Percentiles rank a stretch among this genome's conserved stretches.
These are phyloP conservation scores for Gari tellinella DNA, from an alignment of 2,888 invertebrate genomes.

Conservation along the genomic window DNA sequence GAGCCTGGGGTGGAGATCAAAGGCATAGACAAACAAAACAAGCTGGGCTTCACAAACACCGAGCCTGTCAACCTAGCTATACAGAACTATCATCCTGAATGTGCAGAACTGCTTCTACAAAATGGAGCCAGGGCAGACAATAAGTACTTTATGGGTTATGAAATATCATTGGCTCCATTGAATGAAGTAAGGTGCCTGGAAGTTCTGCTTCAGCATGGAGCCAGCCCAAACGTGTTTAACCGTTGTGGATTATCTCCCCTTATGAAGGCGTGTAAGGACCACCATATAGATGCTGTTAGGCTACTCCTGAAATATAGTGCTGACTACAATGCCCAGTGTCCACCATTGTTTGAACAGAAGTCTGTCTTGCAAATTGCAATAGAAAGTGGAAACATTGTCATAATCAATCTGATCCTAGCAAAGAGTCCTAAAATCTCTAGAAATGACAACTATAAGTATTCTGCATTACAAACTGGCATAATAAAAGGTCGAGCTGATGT, in stretches of 20 bases:
- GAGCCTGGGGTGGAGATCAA: conserved; percentile 88
- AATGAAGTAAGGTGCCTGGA: conserved; percentile 92
- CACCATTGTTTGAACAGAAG: conserved; percentile 93
- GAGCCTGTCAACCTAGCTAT: conserved; percentile 95
- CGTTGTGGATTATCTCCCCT: conserved; percentile 94
- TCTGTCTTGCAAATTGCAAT: conserved; percentile 96
- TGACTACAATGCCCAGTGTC: conserved; percentile 93
- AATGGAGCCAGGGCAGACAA: conserved; percentile 96
- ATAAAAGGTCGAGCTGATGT: conserved; percentile 85
- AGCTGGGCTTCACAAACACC: conserved; percentile 85
- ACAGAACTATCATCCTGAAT: conserved; percentile 91
- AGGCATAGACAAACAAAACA: conserved; percentile 70
- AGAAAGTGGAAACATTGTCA: conserved; percentile 89
- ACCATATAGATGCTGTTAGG: conserved; percentile 73
- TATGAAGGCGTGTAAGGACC: conserved; percentile 92
- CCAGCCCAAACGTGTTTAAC: conserved; percentile 94
- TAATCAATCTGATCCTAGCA: conserved; percentile 91
- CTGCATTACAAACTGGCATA: conserved; percentile 94
- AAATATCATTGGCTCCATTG: conserved; percentile 93
- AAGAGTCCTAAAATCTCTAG: conserved; percentile 91
- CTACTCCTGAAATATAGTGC: conserved; percentile 92
- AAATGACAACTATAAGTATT: conserved; percentile 88
- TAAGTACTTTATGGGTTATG: conserved; percentile 95
- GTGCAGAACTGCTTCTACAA: conserved; percentile 89
- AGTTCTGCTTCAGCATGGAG: conserved; percentile 92